These are phyloP conservation scores for Plotosus lineatus DNA, from an alignment of 2,113 vertebrate genomes.

Conservation along the genomic window DNA sequence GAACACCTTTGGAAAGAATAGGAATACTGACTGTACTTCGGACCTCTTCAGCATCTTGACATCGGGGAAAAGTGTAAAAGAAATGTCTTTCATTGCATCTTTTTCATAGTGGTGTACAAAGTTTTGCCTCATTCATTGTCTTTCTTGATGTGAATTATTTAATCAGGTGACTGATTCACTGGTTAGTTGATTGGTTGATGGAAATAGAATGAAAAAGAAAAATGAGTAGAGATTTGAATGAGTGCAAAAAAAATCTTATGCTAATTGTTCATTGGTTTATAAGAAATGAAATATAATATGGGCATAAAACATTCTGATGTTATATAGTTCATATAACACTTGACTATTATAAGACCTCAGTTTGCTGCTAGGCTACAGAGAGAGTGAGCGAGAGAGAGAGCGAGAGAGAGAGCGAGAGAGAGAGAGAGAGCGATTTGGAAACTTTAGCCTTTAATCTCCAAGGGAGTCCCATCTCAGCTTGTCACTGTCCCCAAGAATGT, in stretches of 20 bases:
- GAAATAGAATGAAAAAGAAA: background rate
- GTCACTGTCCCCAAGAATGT: constrained; percentile 34
- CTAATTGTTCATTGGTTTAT: no score
- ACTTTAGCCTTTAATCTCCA: constrained; percentile 38
- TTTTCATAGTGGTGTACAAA: background rate
- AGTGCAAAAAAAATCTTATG: background rate
- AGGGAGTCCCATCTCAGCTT: constrained; percentile 26
- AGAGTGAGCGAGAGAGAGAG: background rate
- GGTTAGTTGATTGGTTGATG: background rate
- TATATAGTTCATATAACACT: constrained; percentile 15
- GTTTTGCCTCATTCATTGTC: background rate
- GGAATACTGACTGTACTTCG: no score
- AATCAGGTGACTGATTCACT: background rate
- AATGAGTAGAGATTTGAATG: background rate
- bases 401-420: background rate
- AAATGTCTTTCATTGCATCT: no score
- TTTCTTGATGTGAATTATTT: background rate
- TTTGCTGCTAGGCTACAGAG: background rate
- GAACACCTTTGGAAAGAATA: no score
- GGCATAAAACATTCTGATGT: constrained; percentile 12
- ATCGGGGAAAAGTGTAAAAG: no score
- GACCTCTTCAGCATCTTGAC: no score
- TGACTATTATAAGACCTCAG: background rate
- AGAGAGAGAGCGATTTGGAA: constrained; percentile 20
- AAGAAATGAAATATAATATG: no score